Conservation (phyloP, 2,888 invertebrate species). For the Nasonovia ribisnigri region DNA sequence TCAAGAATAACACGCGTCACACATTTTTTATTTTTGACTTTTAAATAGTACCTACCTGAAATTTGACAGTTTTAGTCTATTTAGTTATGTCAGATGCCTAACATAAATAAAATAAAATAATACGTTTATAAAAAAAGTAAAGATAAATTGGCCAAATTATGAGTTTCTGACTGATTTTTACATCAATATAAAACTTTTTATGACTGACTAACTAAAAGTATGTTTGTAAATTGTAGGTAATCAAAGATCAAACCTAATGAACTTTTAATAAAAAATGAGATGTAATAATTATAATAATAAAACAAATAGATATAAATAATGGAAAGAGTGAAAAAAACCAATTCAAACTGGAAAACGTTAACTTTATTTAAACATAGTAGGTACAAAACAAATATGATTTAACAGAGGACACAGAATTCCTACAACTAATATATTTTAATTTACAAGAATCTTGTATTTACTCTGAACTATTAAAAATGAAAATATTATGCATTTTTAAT, state of each 20-base stretch:
- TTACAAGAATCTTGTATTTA: background rate
- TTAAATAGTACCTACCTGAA: too few relatives aligned
- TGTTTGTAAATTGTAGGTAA: too few relatives aligned
- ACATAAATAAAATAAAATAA: background rate
- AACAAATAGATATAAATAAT: too few relatives aligned
- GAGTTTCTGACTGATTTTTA: background rate
- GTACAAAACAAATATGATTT: too few relatives aligned
- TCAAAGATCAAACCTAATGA: background rate
- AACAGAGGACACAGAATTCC: too few relatives aligned
- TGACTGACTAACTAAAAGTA: background rate
- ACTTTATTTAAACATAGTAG: too few relatives aligned
- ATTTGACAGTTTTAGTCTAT: background rate
- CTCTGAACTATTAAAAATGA: background rate
- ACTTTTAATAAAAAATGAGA: background rate
- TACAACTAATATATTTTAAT: too few relatives aligned
- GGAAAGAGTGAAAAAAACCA: too few relatives aligned
- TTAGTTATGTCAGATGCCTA: background rate
- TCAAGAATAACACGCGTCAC: background rate
- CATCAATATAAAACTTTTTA: background rate
- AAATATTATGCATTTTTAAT: background rate
- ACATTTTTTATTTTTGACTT: background rate
- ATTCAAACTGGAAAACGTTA: too few relatives aligned
- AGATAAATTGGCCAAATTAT: background rate
- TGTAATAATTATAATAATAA: background rate
- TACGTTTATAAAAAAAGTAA: background rate